phyloP scores from a whole-genome alignment of 2,113 vertebrate species.

The Miniopterus natalensis region DNA sequence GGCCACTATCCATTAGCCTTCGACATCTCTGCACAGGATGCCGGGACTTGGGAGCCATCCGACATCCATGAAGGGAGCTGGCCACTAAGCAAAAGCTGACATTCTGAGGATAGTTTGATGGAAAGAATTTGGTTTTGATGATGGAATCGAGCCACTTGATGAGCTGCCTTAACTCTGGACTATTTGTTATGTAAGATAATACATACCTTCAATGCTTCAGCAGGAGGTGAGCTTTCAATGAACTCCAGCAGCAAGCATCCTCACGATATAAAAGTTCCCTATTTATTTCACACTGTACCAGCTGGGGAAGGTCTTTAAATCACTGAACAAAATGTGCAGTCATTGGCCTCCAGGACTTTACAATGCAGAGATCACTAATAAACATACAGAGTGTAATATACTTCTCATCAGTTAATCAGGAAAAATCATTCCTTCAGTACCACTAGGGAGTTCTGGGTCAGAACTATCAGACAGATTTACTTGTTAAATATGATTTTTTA shows the following conservation, averaged over 20 bases:
- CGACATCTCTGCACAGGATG: not conserved
- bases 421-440: slow-evolving; percentile 29
- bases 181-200: not conserved
- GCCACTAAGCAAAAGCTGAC: not conserved
- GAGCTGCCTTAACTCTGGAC: not conserved
- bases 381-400: slow-evolving; percentile 4
- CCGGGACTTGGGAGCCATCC: not conserved
- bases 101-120: not conserved
- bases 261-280: not conserved
- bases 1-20: not conserved
- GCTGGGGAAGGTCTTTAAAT: not conserved
- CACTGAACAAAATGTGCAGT: not conserved
- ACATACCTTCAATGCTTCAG: not conserved
- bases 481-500: not conserved
- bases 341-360: slow-evolving; percentile 2
- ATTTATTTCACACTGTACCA: not conserved
- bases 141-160: not conserved
- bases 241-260: slow-evolving; percentile 23
- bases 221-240: not conserved
- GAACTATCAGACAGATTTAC: not conserved
- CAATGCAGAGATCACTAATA: not conserved
- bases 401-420: not conserved
- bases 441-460: slow-evolving; percentile 11
- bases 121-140: not conserved
- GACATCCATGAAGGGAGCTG: not conserved